phyloP scores from a whole-genome alignment of 2,797 vertebrate genomes.

The Paramormyrops hopkinsi region DNA sequence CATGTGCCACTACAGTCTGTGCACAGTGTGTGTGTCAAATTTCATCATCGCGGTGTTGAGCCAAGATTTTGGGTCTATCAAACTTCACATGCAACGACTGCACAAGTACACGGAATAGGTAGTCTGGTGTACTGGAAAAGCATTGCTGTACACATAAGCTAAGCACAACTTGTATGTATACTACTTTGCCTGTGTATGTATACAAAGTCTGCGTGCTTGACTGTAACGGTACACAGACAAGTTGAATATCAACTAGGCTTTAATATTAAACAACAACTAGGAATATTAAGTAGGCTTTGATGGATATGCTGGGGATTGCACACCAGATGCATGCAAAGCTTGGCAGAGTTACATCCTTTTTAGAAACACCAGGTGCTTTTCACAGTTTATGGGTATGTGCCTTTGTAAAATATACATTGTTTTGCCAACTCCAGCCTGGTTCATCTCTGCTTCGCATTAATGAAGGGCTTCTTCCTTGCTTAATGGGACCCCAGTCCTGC shows the following conservation, averaged over 20 bases:
- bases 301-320: neutral
- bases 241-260: neutral
- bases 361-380: neutral
- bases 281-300: neutral
- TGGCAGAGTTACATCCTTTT: neutral
- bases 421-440: neutral
- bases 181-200: neutral
- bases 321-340: neutral
- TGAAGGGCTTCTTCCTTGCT: neutral
- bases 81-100: neutral
- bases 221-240: neutral
- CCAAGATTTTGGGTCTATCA: neutral
- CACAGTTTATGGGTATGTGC: too few relatives aligned
- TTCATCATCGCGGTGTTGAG: neutral
- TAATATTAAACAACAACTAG: neutral
- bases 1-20: neutral
- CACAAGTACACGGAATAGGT: neutral
- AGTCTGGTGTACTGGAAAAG: neutral
- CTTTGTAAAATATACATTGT: neutral
- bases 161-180: neutral
- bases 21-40: neutral
- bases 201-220: neutral
- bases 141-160: neutral
- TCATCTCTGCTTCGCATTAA: neutral
- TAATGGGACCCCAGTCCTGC: neutral